Evolutionary conservation across 92 coral and sea anemone genomes (phyloP).

Genomic region (Meandrina meandrites): DNA sequence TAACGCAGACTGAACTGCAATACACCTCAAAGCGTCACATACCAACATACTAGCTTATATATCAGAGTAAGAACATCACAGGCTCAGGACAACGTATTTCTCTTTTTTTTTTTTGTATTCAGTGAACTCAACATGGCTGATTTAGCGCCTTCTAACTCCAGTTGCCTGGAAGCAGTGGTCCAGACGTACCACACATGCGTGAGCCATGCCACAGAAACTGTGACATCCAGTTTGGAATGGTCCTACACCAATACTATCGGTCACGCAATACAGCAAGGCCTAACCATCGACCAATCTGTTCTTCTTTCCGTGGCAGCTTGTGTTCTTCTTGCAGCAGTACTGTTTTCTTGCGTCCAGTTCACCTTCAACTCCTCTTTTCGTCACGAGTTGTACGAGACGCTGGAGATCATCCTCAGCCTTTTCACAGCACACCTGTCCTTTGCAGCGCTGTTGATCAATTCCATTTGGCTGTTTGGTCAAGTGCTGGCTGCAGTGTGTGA

Average conservation of each 20-base stretch:
- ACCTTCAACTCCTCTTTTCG: conserved; percentile 33
- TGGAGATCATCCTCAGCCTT: conserved; percentile 54
- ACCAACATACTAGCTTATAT: no score
- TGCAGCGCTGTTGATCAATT: conserved; percentile 37
- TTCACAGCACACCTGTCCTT: conserved; percentile 61
- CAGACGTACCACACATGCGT: conserved; percentile 7
- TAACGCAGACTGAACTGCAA: no score
- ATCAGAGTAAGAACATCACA: no score
- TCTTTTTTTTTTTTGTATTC: neutral
- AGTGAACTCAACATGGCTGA: conserved; percentile 2
- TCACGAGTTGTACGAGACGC: conserved; percentile 36
- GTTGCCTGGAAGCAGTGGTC: conserved; percentile 8
- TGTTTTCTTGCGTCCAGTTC: conserved; percentile 15
- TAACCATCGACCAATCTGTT: neutral
- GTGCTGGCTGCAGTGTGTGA: conserved; percentile 53
- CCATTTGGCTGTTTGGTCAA: conserved; percentile 50
- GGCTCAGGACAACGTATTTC: neutral
- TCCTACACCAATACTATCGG: neutral
- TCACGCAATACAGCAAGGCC: neutral
- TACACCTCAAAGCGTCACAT: no score
- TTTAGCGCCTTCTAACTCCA: conserved; percentile 1
- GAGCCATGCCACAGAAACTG: neutral
- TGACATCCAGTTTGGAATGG: conserved; percentile 9
- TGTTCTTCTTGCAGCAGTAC: conserved; percentile 14
- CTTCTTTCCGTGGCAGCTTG: neutral